Base-by-base conservation (phyloP, 2,888 invertebrate species). In the Aporophyla nigra region DNA sequence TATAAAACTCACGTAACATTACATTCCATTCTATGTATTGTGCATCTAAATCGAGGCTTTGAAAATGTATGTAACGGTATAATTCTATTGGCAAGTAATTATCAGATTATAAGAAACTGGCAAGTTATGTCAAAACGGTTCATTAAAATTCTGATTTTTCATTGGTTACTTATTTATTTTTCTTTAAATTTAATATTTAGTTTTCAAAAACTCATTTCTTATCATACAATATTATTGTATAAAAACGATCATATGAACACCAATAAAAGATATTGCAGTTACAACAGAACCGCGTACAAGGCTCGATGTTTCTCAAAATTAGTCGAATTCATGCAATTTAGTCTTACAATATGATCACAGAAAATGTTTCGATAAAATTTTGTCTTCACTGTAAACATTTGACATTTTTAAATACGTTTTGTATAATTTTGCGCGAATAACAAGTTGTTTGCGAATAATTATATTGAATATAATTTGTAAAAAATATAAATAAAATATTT, bases 271-370 rank as follows among this genome's bases (percentile, higher is more conserved):
- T 76, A 71, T 74, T 51, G 76, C 67, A 71, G 65, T 75, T 61
- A 81, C 70, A 75, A 67, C 7, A 69, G 61, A 82, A 71, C 59
- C 69, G 72, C 56, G 33, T 19, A 63, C 16, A 68, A 76, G 33
- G 65, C 76, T 87, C 87, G 88, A 87, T 87, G 88, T 81, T 19
- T 81, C 62, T 71, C 74, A 74, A 86, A 85, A 74, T 79, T 56
- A 78, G 53, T 72, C 69, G 61, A 86, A 81, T 80, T 67, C 43
- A 68, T 75, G 73, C n/a, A 82, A 71, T 85, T 83, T 79, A 85
- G 78, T 80, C 85, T 84, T 87, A 87, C 69, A 5, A 75, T 83
- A 87, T 21, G 76, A 88, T 88, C 87, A 88, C 88, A 88, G 86
- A 80, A 87, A 83, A 77, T 51, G 71, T 80, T 82, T 74, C 59